These are phyloP conservation scores for Propsilocerus akamusi DNA, from an alignment of 1,140 invertebrate genomes.

Conservation along the genomic window DNA sequence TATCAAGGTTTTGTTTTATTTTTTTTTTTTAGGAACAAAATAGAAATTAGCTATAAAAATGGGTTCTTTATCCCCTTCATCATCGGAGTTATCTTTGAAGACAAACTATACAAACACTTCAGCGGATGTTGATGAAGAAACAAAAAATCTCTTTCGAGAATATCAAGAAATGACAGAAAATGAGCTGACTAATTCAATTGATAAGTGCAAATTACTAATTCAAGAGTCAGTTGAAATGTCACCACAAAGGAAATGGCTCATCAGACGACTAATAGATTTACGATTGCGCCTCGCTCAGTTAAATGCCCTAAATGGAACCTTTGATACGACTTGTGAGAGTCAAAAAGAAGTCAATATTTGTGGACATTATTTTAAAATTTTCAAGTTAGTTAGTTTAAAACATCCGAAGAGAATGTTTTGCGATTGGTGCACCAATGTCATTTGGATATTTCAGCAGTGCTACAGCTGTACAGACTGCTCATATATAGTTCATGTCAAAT, in stretches of 20 bases:
- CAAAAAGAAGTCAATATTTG: background rate
- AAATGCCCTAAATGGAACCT: no score
- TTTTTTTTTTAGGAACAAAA: no score
- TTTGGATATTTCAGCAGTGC: constrained; percentile 48
- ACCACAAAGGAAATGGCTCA: background rate
- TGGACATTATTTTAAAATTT: background rate
- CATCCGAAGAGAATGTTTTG: background rate
- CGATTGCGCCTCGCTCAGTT: background rate
- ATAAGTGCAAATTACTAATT: background rate
- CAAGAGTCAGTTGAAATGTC: background rate
- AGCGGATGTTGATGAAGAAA: background rate
- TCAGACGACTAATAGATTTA: background rate
- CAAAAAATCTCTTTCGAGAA: background rate
- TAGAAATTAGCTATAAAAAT: no score
- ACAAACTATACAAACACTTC: background rate
- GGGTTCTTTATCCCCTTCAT: no score
- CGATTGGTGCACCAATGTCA: constrained; percentile 14
- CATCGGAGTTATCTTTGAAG: no score
- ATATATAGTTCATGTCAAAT: constrained; percentile 56
- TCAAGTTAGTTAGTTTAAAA: background rate
- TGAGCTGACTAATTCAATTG: background rate
- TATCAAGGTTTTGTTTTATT: no score
- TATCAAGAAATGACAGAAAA: background rate
- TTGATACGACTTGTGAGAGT: background rate
- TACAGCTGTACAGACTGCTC: constrained; percentile 35